phyloP scores from a whole-genome alignment of 2,888 invertebrate species.

The Ormia ochracea region DNA sequence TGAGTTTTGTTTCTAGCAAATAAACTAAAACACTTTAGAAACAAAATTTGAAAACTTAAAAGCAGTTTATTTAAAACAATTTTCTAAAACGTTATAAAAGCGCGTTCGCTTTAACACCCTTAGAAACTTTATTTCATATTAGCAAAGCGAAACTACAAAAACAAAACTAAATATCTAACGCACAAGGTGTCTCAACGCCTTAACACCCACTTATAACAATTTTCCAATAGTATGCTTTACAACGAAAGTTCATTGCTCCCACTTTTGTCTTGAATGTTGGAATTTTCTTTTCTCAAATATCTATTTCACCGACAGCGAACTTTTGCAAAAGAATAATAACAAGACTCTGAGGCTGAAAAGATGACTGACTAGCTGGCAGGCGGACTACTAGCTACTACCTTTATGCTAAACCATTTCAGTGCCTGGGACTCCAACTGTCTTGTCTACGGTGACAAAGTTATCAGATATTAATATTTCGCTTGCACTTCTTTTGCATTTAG shows the following conservation, averaged over 20 bases:
- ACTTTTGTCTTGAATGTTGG: neutral
- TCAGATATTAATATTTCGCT: slow-evolving; percentile 39
- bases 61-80: no score
- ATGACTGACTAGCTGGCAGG: neutral
- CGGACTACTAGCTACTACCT: slow-evolving; percentile 1
- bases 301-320: neutral
- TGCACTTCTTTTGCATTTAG: slow-evolving; percentile 6
- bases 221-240: slow-evolving; percentile 1
- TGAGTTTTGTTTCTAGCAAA: no score
- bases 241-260: slow-evolving; percentile 45
- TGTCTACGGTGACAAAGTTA: slow-evolving; percentile 39
- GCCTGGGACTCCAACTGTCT: slow-evolving; percentile 2
- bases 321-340: slow-evolving; percentile 32
- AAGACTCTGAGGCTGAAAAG: neutral
- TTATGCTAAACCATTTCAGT: neutral
- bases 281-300: slow-evolving; percentile 5
- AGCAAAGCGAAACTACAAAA: neutral
- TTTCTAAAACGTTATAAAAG: no score
- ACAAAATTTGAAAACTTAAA: no score
- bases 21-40: no score
- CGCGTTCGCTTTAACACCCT: neutral
- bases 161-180: neutral
- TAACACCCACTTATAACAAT: neutral
- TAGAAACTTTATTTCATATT: no score
- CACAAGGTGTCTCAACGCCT: neutral